Percentiles rank a stretch among this genome's conserved stretches.
These are phyloP conservation scores for Alectoris magna DNA, from an alignment of 2,797 vertebrate species.

Conservation along the genomic window DNA sequence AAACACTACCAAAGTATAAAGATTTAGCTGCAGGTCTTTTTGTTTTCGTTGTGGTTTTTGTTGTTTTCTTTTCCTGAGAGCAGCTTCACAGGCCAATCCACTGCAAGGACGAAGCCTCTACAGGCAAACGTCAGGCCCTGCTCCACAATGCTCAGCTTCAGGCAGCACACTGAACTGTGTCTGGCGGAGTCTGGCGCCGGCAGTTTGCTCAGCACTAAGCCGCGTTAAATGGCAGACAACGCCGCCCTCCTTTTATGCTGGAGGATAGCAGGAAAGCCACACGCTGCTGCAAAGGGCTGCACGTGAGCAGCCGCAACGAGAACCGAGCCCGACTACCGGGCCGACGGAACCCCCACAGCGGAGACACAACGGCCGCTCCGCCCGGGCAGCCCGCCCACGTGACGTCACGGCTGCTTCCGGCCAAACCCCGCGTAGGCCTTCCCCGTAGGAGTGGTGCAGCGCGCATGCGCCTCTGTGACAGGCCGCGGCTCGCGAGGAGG, in stretches of 20 bases:
- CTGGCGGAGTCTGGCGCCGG: rapidly evolving
- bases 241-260: rapidly evolving
- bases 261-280: too few relatives aligned
- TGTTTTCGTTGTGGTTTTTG: too few relatives aligned
- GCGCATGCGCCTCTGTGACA: rapidly evolving
- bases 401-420: background rate
- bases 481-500: rapidly evolving
- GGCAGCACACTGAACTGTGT: too few relatives aligned
- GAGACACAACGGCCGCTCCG: background rate
- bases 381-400: background rate
- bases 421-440: background rate
- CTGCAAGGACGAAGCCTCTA: too few relatives aligned
- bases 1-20: background rate
- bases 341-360: rapidly evolving
- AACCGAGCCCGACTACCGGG: rapidly evolving
- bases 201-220: background rate
- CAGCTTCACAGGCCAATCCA: background rate
- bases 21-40: too few relatives aligned
- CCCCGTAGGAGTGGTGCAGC: background rate
- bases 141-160: rapidly evolving
- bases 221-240: rapidly evolving
- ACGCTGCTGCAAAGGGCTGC: background rate
- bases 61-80: too few relatives aligned
- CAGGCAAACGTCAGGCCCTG: background rate
- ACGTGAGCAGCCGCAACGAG: background rate